These are phyloP conservation scores for Columba guinea DNA, from an alignment of 2,797 vertebrate genomes.

Conservation along the genomic window DNA sequence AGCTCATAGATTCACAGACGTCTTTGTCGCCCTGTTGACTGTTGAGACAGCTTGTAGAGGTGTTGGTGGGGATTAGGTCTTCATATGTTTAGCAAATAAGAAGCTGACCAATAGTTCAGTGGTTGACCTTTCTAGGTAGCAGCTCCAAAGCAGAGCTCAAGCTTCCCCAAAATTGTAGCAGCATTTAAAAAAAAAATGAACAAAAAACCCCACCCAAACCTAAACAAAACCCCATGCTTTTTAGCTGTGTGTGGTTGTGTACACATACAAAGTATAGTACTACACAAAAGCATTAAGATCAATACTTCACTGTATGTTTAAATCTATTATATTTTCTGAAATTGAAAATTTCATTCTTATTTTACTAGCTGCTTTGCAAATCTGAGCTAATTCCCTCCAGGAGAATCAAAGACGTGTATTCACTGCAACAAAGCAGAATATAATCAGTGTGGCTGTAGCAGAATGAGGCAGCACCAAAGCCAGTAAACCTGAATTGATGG, in stretches of 20 bases:
- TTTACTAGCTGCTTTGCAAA: background rate
- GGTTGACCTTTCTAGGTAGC: background rate
- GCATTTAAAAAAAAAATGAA: background rate
- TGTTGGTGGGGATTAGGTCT: background rate
- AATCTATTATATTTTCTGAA: background rate
- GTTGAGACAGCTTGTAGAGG: background rate
- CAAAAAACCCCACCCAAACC: accelerated
- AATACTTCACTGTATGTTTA: background rate
- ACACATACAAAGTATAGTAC: background rate
- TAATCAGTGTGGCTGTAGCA: background rate
- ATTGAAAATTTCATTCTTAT: background rate
- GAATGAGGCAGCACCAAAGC: background rate
- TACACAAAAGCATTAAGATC: background rate
- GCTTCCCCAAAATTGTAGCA: background rate
- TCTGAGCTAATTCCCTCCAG: background rate
- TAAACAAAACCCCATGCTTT: accelerated
- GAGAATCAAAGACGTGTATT: background rate
- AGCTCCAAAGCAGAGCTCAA: background rate
- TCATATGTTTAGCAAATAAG: background rate
- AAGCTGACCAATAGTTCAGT: background rate
- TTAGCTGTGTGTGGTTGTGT: background rate
- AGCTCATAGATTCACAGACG: background rate
- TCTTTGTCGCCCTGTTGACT: background rate
- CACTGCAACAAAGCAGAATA: background rate
- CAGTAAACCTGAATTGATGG: background rate